phyloP scores from a whole-genome alignment of 2,797 vertebrate species.

The Simalia tracyae region DNA sequence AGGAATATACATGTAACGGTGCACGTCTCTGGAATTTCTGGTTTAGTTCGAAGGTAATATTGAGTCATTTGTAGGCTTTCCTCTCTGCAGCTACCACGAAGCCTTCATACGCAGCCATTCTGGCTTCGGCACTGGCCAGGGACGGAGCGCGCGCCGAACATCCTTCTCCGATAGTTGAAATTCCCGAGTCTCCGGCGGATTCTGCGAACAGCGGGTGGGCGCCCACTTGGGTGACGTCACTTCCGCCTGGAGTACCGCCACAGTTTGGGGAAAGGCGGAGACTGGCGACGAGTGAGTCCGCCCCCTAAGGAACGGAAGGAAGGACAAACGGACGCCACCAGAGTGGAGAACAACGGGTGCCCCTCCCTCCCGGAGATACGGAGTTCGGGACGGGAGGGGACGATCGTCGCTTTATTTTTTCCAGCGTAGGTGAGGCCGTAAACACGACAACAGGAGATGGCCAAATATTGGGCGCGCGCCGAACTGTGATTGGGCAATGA shows the following conservation, averaged over 20 bases:
- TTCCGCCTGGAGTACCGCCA: slow-evolving; percentile 16
- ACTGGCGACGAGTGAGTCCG: background rate
- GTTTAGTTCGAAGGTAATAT: slow-evolving; percentile 2
- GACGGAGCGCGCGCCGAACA: background rate
- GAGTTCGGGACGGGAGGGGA: slow-evolving; percentile 26
- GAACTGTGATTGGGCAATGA: slow-evolving; percentile 14
- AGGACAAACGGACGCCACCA: background rate
- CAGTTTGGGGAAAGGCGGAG: slow-evolving; percentile 13
- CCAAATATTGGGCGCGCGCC: background rate
- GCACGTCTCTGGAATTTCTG: background rate
- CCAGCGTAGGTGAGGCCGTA: slow-evolving; percentile 18
- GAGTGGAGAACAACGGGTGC: slow-evolving; percentile 1
- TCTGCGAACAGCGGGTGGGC: slow-evolving; percentile 3
- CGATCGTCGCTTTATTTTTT: background rate
- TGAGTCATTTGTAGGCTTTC: background rate
- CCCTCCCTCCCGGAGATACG: slow-evolving; percentile 42
- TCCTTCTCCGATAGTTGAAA: background rate
- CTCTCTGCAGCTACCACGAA: background rate
- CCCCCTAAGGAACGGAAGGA: slow-evolving; percentile 8
- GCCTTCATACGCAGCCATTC: fast-evolving
- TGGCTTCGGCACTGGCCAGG: background rate
- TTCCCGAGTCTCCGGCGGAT: too few relatives aligned
- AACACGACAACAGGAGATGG: background rate
- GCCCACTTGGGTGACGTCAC: background rate
- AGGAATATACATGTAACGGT: background rate